Evolutionary conservation across 1,140 invertebrate species (phyloP).

Genomic region (Ruditapes philippinarum): DNA sequence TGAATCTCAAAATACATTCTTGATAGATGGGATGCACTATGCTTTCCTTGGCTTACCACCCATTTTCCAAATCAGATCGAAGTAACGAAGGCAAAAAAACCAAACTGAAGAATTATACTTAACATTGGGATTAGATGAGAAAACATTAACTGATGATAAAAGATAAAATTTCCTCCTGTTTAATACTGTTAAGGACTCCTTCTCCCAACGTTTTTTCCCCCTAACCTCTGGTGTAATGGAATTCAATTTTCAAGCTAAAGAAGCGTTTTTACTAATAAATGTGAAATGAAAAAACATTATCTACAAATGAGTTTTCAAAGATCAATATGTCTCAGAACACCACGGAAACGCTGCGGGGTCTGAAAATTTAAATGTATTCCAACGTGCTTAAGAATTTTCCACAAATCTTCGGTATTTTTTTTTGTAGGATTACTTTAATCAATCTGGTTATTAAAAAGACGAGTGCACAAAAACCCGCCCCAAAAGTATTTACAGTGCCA

Average conservation of each 20-base stretch:
- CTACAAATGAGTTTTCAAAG: slow-evolving; percentile 20
- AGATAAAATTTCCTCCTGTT: background rate
- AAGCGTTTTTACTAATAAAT: slow-evolving; percentile 33
- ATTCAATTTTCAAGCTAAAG: background rate
- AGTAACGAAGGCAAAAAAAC: too few species aligned
- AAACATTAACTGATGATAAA: background rate
- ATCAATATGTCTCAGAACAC: slow-evolving; percentile 18
- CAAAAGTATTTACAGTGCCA: too few species aligned
- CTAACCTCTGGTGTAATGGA: slow-evolving; percentile 20
- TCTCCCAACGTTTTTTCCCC: background rate
- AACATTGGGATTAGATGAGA: background rate
- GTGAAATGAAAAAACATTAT: slow-evolving; percentile 42
- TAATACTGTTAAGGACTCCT: slow-evolving; percentile 1
- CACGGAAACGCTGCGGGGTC: background rate
- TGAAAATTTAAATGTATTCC: background rate
- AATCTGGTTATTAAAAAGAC: too few species aligned
- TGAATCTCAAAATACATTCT: too few species aligned
- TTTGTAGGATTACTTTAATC: too few species aligned
- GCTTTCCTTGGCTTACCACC: too few species aligned
- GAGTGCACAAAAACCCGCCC: too few species aligned
- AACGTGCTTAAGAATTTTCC: too few species aligned
- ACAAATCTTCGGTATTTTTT: too few species aligned
- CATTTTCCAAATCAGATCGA: too few species aligned
- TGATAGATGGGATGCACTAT: too few species aligned
- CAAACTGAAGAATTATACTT: background rate